Evolutionary conservation across 2,888 invertebrate genomes (phyloP).

Genomic region (Pilophorus perplexus): DNA sequence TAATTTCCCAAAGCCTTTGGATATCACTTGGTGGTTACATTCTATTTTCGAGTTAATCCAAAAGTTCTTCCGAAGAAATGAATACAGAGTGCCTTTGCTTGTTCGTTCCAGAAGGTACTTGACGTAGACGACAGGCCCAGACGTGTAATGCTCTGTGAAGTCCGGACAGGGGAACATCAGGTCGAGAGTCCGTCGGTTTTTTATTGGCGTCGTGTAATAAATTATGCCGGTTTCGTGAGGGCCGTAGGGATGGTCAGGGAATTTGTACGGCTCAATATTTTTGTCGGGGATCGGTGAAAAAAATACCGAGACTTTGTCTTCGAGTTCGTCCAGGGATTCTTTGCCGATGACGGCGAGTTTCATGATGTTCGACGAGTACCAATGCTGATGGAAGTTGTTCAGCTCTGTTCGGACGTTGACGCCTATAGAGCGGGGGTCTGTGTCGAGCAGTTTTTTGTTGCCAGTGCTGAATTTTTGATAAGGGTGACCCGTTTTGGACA

Average conservation of each 20-base stretch:
- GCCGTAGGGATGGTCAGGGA: conserved; percentile 81
- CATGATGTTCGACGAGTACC: conserved; percentile 97
- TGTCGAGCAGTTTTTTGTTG: conserved; percentile 75
- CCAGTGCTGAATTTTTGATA: conserved; percentile 93
- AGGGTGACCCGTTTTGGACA: conserved; percentile 73
- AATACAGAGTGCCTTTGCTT: conserved; percentile 88
- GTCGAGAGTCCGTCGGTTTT: conserved; percentile 80
- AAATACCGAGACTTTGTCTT: conserved; percentile 70
- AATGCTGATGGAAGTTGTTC: conserved; percentile 81
- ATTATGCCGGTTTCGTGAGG: conserved; percentile 68
- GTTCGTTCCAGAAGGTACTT: conserved; percentile 94
- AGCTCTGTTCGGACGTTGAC: conserved; percentile 82
- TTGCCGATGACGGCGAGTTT: conserved; percentile 76
- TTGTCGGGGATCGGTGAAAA: conserved; percentile 78
- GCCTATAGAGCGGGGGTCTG: conserved; percentile 71
- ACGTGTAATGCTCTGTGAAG: conserved; percentile 71
- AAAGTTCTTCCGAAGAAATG: conserved; percentile 78
- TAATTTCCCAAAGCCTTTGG: conserved; percentile 88
- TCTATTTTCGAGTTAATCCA: conserved; percentile 84
- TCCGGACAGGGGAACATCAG: conserved; percentile 90
- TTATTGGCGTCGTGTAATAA: conserved; percentile 80
- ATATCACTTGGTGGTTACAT: conserved; percentile 75
- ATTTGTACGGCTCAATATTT: conserved; percentile 65
- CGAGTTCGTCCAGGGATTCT: conserved; percentile 86
- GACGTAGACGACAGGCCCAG: conserved; percentile 76